A percentile compares a stretch with the other conserved stretches of the same genome.
phyloP scores from a whole-genome alignment of 2,888 invertebrate species.

The Apotomis betuletana region DNA sequence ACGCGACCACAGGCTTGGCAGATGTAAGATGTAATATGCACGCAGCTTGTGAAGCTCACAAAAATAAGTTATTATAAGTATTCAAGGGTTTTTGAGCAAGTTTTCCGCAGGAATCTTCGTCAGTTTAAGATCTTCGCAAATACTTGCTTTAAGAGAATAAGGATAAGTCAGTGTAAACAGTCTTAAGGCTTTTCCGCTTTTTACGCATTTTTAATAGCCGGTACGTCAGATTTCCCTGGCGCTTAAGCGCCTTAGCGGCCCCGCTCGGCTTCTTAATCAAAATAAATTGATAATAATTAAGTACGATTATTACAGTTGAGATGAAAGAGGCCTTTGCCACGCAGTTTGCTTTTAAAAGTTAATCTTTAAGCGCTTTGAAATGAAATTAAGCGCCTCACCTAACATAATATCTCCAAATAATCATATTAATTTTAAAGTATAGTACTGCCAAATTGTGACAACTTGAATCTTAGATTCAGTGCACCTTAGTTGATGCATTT shows the following conservation, averaged over 20 bases:
- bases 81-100: not conserved
- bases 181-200: slow-evolving; percentile 26
- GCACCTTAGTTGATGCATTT: no score
- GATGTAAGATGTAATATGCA: no score
- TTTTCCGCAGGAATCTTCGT: not conserved
- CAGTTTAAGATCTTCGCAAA: slow-evolving; percentile 22
- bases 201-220: slow-evolving; percentile 28
- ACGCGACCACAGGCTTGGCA: no score
- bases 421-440: not conserved
- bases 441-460: no score
- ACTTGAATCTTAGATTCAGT: no score
- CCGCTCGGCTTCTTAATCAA: slow-evolving; percentile 14
- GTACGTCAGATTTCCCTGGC: slow-evolving; percentile 12
- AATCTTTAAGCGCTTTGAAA: not conserved
- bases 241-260: slow-evolving; percentile 18
- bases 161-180: slow-evolving; percentile 25
- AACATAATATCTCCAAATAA: no score
- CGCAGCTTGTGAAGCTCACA: no score
- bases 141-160: slow-evolving; percentile 23
- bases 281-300: slow-evolving; percentile 26
- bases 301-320: slow-evolving; percentile 8
- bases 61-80: no score
- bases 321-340: not conserved
- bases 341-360: no score
- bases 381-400: no score